Conservation (phyloP, 2,113 vertebrate species). For the Ciconia boyciana region DNA sequence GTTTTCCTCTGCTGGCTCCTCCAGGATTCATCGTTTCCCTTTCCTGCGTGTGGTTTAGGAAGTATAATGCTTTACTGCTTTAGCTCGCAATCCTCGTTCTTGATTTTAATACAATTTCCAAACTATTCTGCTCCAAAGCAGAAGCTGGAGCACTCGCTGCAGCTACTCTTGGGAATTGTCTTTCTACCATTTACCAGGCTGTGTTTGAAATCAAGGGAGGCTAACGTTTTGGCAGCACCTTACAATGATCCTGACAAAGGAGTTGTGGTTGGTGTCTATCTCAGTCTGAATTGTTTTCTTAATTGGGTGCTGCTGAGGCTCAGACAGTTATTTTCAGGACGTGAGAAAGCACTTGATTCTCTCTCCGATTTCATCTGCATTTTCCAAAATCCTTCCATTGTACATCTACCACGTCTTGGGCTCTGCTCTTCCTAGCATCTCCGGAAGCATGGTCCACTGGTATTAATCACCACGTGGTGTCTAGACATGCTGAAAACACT, state of each 20-base stretch:
- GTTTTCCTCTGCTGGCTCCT: not conserved
- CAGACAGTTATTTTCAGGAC: not conserved
- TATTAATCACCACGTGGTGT: constrained; percentile 45
- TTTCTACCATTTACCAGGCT: not conserved
- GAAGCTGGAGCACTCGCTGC: not conserved
- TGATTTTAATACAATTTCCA: not conserved
- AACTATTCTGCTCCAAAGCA: not conserved
- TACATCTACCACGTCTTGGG: not conserved
- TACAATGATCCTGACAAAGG: not conserved
- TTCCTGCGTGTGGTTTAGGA: not conserved
- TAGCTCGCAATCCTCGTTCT: not conserved
- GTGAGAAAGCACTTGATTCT: not conserved
- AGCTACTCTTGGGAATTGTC: not conserved
- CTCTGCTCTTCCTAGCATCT: not conserved
- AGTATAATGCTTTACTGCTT: not conserved
- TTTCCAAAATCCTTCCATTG: not conserved
- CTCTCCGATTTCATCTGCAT: not conserved
- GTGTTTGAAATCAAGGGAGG: not conserved
- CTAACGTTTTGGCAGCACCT: constrained; percentile 1
- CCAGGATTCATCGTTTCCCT: not conserved
- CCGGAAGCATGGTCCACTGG: not conserved
- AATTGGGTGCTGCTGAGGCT: not conserved
- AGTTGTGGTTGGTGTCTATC: not conserved
- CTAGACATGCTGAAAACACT: constrained; percentile 53
- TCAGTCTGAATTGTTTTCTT: not conserved